Conservation (phyloP, 2,797 vertebrate genomes). For the Diplodus puntazzo region DNA sequence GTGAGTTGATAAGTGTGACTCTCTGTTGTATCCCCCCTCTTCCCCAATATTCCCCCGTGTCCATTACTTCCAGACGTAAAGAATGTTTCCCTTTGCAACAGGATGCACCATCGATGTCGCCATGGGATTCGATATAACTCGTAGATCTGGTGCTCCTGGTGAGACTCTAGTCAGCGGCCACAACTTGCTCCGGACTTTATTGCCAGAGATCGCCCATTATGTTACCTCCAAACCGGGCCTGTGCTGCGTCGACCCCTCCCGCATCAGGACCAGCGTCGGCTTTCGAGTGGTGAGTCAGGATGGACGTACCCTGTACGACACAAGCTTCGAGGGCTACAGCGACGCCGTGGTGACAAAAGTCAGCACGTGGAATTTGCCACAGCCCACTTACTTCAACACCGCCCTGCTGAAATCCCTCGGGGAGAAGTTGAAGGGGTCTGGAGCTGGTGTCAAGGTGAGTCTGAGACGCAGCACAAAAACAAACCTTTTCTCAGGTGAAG, state of each 20-base stretch:
- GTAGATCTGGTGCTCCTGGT: not conserved
- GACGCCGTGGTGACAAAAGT: slow-evolving; percentile 82
- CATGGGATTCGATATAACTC: slow-evolving; percentile 89
- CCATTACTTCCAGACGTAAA: not conserved
- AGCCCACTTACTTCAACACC: slow-evolving; percentile 81
- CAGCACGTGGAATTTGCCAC: slow-evolving; percentile 63
- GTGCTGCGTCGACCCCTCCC: slow-evolving; percentile 77
- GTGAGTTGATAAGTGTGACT: slow-evolving; percentile 54
- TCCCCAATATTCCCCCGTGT: not conserved
- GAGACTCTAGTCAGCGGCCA: slow-evolving; percentile 73
- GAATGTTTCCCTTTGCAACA: slow-evolving; percentile 44
- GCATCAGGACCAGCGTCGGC: slow-evolving; percentile 77
- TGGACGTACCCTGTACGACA: slow-evolving; percentile 78
- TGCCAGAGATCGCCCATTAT: slow-evolving; percentile 83
- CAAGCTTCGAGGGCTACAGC: slow-evolving; percentile 82
- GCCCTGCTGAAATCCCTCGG: slow-evolving; percentile 83
- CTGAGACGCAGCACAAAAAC: not conserved
- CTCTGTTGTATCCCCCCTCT: not conserved
- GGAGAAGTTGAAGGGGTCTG: slow-evolving; percentile 77
- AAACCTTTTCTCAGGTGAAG: too few species aligned
- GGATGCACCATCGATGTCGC: slow-evolving; percentile 88
- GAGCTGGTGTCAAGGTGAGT: slow-evolving; percentile 88
- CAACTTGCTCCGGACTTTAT: slow-evolving; percentile 76
- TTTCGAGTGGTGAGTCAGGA: slow-evolving; percentile 69
- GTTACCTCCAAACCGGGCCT: slow-evolving; percentile 78